Percentiles rank a stretch among this genome's conserved stretches.
Evolutionary conservation across 2,113 vertebrate genomes (phyloP).

Genomic region (Ellobius talpinus): DNA sequence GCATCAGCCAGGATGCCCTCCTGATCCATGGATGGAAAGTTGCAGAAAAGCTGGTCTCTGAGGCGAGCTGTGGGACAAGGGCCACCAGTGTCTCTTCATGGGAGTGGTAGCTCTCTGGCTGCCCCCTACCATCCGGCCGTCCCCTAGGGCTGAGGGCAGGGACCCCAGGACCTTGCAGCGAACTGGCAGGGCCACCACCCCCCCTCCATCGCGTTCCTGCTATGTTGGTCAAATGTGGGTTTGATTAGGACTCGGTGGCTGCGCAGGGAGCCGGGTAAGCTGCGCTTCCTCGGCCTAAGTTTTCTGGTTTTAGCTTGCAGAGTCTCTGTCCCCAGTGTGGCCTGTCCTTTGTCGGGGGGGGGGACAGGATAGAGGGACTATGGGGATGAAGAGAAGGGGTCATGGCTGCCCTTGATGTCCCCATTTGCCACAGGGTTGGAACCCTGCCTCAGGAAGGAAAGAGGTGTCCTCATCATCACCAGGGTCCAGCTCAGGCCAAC

Average conservation of each 20-base stretch:
- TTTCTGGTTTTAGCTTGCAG: constrained; percentile 80
- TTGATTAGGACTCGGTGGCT: constrained; percentile 64
- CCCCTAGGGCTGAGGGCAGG: neutral
- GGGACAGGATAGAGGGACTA: constrained; percentile 31
- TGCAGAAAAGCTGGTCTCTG: constrained; percentile 48
- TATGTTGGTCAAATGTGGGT: constrained; percentile 65
- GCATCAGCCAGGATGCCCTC: neutral
- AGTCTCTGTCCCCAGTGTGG: constrained; percentile 68
- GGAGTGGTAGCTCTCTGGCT: neutral
- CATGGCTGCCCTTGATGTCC: neutral
- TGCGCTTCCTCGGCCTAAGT: constrained; percentile 70
- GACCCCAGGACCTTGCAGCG: neutral
- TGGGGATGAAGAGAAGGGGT: neutral
- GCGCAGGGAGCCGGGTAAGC: neutral
- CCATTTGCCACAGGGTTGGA: neutral
- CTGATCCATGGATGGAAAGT: constrained; percentile 40
- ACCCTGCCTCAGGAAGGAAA: neutral
- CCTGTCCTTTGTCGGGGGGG: constrained; percentile 86
- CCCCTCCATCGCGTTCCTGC: neutral
- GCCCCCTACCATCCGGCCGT: too few species aligned
- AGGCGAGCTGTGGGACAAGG: constrained; percentile 2
- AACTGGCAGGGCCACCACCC: neutral
- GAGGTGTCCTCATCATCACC: neutral
- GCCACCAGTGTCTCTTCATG: neutral
- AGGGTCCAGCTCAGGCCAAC: neutral